Conservation (phyloP, 1,140 invertebrate genomes). For the Zaprionus inermis region DNA sequence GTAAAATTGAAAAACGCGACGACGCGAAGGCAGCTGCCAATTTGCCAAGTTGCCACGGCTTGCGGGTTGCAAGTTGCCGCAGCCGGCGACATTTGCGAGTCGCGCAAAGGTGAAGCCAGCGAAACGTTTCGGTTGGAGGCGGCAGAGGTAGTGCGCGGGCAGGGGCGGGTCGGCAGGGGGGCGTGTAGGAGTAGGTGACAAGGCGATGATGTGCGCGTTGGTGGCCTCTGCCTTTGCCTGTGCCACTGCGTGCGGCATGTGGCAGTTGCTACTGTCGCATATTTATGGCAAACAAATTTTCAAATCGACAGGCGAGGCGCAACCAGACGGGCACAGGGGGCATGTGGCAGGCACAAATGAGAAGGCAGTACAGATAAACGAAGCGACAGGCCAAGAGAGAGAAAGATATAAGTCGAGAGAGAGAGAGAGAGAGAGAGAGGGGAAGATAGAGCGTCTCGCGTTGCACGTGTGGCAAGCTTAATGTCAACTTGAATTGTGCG, state of each 20-base stretch:
- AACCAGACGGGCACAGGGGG: slow-evolving; percentile 17
- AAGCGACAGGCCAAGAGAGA: no score
- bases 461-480: slow-evolving; percentile 37
- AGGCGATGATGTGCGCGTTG: slow-evolving; percentile 57
- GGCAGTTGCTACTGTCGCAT: slow-evolving; percentile 73
- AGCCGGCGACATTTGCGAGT: slow-evolving; percentile 1
- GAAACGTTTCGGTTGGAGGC: background rate
- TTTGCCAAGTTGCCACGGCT: background rate
- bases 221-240: slow-evolving; percentile 47
- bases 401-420: background rate
- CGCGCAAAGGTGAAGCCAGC: slow-evolving; percentile 1
- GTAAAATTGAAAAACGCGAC: slow-evolving; percentile 18
- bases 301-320: slow-evolving; percentile 68
- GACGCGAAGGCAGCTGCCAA: slow-evolving; percentile 22
- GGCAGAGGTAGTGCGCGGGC: background rate
- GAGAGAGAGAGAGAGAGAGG: background rate
- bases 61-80: background rate
- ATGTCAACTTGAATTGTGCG: slow-evolving; percentile 69
- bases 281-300: slow-evolving; percentile 83
- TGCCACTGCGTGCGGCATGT: slow-evolving; percentile 26
- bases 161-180: background rate
- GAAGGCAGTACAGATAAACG: slow-evolving; percentile 62
- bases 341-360: slow-evolving; percentile 67
- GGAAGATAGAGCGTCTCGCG: background rate
- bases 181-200: slow-evolving; percentile 21